Percentiles rank a stretch among this genome's conserved stretches.
Conservation (phyloP, 2,888 invertebrate species). For the Erynnis tages region DNA sequence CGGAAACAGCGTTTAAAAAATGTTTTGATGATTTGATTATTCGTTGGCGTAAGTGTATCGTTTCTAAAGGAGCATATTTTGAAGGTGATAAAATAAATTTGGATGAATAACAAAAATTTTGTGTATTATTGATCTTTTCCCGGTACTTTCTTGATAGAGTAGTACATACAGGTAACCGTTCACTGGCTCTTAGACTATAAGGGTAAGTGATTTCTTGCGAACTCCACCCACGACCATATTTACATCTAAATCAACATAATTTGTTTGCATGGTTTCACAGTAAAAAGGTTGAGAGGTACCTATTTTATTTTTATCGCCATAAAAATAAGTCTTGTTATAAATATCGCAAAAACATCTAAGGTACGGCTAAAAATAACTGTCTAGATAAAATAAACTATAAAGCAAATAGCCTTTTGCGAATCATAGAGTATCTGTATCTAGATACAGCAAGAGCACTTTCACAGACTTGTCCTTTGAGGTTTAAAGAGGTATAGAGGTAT, state of each 20-base stretch:
- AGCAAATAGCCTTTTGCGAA: not conserved
- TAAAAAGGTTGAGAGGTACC: not conserved
- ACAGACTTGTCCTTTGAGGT: conserved; percentile 5
- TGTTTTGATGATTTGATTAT: too few relatives aligned
- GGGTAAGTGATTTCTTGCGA: not conserved
- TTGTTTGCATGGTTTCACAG: conserved; percentile 10
- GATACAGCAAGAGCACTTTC: not conserved
- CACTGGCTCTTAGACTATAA: too few relatives aligned
- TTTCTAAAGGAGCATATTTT: too few relatives aligned
- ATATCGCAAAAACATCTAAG: not conserved
- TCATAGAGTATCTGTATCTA: too few relatives aligned
- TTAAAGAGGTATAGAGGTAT: conserved; percentile 3
- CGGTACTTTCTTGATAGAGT: too few relatives aligned
- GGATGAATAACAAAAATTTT: too few relatives aligned
- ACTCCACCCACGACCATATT: conserved; percentile 1
- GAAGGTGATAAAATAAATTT: too few relatives aligned
- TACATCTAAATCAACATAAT: conserved; percentile 15
- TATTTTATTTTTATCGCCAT: conserved; percentile 8
- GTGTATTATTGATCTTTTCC: too few relatives aligned
- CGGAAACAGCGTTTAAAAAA: too few relatives aligned
- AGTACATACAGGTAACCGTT: too few relatives aligned
- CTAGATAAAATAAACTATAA: not conserved
- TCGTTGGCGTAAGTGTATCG: too few relatives aligned
- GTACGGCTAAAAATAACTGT: conserved; percentile 8
- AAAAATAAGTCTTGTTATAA: not conserved